Evolutionary conservation across 2,113 vertebrate species (phyloP).

Genomic region (Glareola pratincola): DNA sequence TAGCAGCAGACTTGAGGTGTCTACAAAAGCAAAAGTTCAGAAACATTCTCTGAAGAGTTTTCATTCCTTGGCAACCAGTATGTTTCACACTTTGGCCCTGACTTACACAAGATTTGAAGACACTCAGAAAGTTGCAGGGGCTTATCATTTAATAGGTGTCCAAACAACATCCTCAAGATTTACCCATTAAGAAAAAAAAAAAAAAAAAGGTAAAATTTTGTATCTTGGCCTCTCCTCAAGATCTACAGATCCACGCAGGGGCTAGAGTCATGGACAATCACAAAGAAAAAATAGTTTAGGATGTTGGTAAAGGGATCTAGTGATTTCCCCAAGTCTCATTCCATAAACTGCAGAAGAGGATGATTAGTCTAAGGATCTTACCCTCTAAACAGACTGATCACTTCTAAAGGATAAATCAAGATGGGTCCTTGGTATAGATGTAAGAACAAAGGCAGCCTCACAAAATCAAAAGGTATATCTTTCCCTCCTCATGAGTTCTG

Average conservation of each 20-base stretch:
- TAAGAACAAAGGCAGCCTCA: neutral
- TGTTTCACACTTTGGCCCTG: neutral
- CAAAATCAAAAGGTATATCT: neutral
- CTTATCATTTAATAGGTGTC: neutral
- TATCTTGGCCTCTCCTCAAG: neutral
- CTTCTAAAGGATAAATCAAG: neutral
- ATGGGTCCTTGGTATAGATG: neutral
- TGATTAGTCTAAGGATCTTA: neutral
- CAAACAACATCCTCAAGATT: neutral
- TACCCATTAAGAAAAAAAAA: neutral
- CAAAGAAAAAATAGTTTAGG: neutral
- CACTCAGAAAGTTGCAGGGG: neutral
- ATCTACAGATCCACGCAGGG: neutral
- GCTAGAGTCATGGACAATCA: neutral
- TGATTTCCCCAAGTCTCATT: neutral
- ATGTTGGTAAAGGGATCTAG: rapidly evolving
- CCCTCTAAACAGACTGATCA: neutral
- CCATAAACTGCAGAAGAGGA: neutral
- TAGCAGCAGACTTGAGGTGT: neutral
- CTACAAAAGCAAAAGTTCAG: neutral
- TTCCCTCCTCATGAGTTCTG: neutral
- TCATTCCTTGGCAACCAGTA: neutral
- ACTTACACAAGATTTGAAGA: neutral
- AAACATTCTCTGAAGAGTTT: neutral
- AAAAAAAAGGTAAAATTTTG: neutral